Evolutionary conservation across 2,797 vertebrate species (phyloP), one percentile per base, ranked within the genome.

Genomic region (Bovichtus variegatus): DNA sequence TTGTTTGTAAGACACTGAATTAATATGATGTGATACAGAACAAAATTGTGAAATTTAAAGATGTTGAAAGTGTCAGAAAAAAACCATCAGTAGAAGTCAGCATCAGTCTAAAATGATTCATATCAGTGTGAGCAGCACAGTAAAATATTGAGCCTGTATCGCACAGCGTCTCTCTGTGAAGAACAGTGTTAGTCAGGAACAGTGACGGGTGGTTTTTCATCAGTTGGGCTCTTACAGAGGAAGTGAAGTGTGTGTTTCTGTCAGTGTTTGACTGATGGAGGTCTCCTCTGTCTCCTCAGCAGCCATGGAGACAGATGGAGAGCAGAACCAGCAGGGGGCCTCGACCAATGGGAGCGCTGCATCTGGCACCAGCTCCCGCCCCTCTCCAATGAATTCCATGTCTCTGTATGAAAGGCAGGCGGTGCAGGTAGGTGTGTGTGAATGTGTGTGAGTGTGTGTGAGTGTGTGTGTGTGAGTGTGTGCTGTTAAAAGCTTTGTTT

Each of bases 351-450:
- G 97, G 79, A 96, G 92, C 81, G 86, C 97, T 53, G 76, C 95
- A 6, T 97, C 98, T 4, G 97, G 97, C 85, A 93, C 96, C 57
- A 96, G 96, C 89, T 92, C 97, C 82, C 97, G 98, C 66, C 96
- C 97, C 75, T 93, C 95, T 15, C 96, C 97, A 23, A 99, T 99
- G 87, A 97, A 97, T 0, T 98, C 98, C 67, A 99, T 99, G 98
- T 98, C 98, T 63, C 95, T 98, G 41, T 99, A 99, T 51, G 98
- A 99, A 84, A 94, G 98, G 34, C 98, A 99, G 74, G 98, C 98
- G 0, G 98, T 99, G 2, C 98, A 99, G 97, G 98, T 99, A 76
- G 82, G 89, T 69, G 63, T 41, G 40, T 80, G 53, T 68, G 29
- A 36, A 43, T 62, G 31, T 64, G 71, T 66, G 53, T 59, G 18